Conservation (phyloP, 2,113 vertebrate species). For the Sorex araneus region DNA sequence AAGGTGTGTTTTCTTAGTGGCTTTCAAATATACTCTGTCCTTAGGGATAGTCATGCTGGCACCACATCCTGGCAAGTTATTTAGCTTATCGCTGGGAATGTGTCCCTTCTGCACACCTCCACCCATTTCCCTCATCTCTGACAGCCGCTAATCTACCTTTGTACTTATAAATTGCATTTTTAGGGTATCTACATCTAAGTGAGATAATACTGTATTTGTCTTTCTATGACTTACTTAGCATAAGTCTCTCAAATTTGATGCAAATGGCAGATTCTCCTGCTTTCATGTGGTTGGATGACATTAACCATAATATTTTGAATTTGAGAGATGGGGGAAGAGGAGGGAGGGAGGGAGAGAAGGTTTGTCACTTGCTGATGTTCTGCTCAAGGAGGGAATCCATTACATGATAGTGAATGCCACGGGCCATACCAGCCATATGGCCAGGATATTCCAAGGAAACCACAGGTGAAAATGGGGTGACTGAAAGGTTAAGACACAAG, state of each 20-base stretch:
- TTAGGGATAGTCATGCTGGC: background rate
- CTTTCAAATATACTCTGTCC: background rate
- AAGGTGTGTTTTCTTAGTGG: background rate
- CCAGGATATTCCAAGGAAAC: too few relatives aligned
- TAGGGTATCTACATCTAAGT: background rate
- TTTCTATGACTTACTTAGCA: background rate
- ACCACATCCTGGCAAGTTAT: background rate
- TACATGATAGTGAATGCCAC: background rate
- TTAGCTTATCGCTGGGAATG: background rate
- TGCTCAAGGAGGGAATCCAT: background rate
- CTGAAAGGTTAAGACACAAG: too few relatives aligned
- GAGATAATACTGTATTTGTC: background rate
- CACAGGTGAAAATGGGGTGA: too few relatives aligned
- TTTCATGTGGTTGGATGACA: constrained; percentile 19
- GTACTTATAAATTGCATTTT: background rate
- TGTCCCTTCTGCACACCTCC: background rate
- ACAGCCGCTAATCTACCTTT: background rate
- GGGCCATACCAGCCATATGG: background rate
- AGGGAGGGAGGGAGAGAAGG: too few relatives aligned
- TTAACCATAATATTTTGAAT: too few relatives aligned
- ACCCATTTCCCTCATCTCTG: background rate
- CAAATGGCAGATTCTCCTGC: background rate
- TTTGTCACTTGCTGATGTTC: background rate
- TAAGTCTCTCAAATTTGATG: background rate
- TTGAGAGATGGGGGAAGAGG: too few relatives aligned